Evolutionary conservation across 2,797 vertebrate species (phyloP), one percentile per base, ranked within the genome.

Genomic region (Catamblyrhynchus diadema): DNA sequence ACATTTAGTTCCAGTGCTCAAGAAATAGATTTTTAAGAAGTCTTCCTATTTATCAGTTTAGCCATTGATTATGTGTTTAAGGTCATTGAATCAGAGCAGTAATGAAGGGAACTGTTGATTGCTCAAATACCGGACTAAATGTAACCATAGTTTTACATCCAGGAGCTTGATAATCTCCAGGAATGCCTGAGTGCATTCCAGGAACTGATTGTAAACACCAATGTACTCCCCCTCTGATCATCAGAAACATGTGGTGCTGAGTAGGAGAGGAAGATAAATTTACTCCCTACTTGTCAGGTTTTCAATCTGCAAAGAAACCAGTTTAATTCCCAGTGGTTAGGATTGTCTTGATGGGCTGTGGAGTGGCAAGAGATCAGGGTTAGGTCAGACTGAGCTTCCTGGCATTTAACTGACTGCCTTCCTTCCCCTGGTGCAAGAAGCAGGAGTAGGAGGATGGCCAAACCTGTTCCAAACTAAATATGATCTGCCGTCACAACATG

Each of bases 31-130:
- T 97, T 97, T 97, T 96, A 97, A 97, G 86, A 90, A 96, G 67
- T 60, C 88, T 84, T 94, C 71, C 78, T 95, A 96, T 97, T 97
- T 98, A 95, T 97, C 97, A 96, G 77, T 95, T 97, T 88, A 92
- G 82, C 77, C 96, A 97, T 97, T 97, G 97, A 98, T 98, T 97
- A 95, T 74, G 65, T 95, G 86, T 96, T 88, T 93, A 96, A 97
- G 91, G 92, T 91, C 95, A 91, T 93, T 94, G 95, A 96, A 91
- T 96, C 74, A 62, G 93, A 94, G 85, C 74, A 74, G 75, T 92
- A 94, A 97, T 95, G 77, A 97, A 94, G 91, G 93, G 66, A 81
- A 85, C 64, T 94, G 80, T 59, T 75, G 83, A 90, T 86, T 88
- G 86, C 75, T 96, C 82, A 44, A 60, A 85, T 25, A 60, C 80